Evolutionary conservation across 2,888 invertebrate genomes (phyloP), one percentile per base, ranked within the genome.

Genomic region (Drosophila conformis): DNA sequence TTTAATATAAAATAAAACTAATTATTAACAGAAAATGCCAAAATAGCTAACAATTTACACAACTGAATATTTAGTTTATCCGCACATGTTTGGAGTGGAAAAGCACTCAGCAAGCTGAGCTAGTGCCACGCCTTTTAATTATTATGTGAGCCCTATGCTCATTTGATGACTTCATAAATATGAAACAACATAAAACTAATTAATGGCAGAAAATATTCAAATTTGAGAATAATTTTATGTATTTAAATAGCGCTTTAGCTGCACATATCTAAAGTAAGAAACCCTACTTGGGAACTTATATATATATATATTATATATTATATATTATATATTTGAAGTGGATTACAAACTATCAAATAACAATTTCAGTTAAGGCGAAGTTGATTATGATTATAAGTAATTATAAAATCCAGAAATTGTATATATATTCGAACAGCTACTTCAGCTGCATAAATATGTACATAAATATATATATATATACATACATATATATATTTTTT

Each of bases 111-210:
- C 40, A n/a, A n/a, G n/a, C n/a, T n/a, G n/a, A 8, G 40, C 40
- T 10, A n/a, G n/a, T n/a, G 40, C 21, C 11, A 42, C 21, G 21
- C 40, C 40, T 21, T 5, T 40, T 21, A n/a, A 40, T 21, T 11
- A 40, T 5, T 11, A 40, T 40, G 40, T 10, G n/a, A 10, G 40
- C 10, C 38, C n/a, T 11, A 21, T 11, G 21, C 69, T 76, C 72
- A 82, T 85, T 76, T 87, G 51, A 85, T 69, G 67, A 69, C 67
- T 86, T 68, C 42, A 71, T 74, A 72, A 54, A 63, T 59, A 31
- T 42, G 42, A 21, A 2, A 5, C 11, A 21, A 21, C 21, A 21
- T 11, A 21, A 11, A 15, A 25, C 21, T 46, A 25, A 36, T 18
- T 42, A 42, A 15, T 33, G 33, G 33, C 25, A 21, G 4, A 25